Percentiles rank a stretch among this genome's conserved stretches.
Evolutionary conservation across 92 coral and sea anemone genomes (phyloP).

Genomic region (Zoanthus gigantus): DNA sequence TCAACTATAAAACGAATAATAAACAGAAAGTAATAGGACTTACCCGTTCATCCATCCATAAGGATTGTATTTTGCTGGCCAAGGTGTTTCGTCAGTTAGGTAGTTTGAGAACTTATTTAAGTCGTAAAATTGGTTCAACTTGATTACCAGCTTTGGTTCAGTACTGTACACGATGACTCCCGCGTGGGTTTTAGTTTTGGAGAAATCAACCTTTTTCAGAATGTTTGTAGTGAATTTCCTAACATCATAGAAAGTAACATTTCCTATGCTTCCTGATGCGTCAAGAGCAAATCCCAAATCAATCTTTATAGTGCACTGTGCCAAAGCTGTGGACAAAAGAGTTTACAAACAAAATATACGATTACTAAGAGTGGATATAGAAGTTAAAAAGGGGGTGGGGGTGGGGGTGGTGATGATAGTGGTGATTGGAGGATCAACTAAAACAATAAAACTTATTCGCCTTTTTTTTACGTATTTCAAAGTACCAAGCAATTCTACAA

Average conservation of each 20-base stretch:
- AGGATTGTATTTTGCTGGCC: too few species aligned
- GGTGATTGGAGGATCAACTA: too few species aligned
- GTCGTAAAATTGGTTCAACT: slow-evolving; percentile 21
- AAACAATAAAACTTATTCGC: too few species aligned
- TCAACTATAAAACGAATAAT: too few species aligned
- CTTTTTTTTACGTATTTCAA: too few species aligned
- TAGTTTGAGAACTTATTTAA: neutral
- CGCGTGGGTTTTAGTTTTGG: neutral
- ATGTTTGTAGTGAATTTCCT: neutral
- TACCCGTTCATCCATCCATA: too few species aligned
- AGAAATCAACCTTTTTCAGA: neutral
- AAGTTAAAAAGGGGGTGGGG: neutral
- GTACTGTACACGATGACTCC: slow-evolving; percentile 34
- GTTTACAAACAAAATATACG: neutral
- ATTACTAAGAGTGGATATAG: too few species aligned
- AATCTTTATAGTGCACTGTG: slow-evolving; percentile 13
- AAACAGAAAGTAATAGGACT: too few species aligned
- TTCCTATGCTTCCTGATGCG: slow-evolving; percentile 36
- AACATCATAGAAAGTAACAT: neutral
- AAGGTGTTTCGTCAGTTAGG: too few species aligned
- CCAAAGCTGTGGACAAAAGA: neutral
- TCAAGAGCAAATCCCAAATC: slow-evolving; percentile 36
- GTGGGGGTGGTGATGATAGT: too few species aligned
- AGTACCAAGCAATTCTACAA: too few species aligned
- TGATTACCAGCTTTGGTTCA: neutral